Base-by-base conservation (phyloP, 2,888 invertebrate genomes). In the Herminia tarsipennalis region DNA sequence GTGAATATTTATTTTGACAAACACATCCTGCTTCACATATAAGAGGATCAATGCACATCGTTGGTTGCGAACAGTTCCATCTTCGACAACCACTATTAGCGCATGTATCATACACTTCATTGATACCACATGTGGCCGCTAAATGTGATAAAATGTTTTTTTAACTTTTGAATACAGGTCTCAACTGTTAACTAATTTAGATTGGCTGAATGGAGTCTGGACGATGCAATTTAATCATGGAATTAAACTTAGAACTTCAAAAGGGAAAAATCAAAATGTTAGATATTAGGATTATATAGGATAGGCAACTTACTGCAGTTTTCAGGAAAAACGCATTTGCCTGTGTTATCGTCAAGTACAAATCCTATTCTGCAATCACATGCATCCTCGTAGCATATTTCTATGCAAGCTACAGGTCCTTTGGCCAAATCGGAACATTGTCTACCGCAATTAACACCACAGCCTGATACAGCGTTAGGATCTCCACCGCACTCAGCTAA, bases 31-130 rank as follows among this genome's bases (percentile, higher is more conserved):
- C 56, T 10, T 49, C 28, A 43, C 74, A 76, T 10, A 56, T 18
- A 0, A 50, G 16, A 0, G 57, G 53, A 22, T 74, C 60, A 10
- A 70, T 69, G 21, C 78, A 78, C 10, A 73, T 4, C 2, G 21
- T 39, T 9, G 66, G 6, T 16, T 33, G 24, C 1, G 70, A 57
- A 25, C 77, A 78, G 3, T 64, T 62, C 36, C 62, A 50, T 30
- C 50, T 69, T 0, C 56, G 56, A 42, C 78, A 78, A 8, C 75
- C 76, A n/a, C 73, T 69, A 25, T 74, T 75, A 0, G 56, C 56
- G 10, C 77, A 76, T 1, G 39, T 17, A 16, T 52, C 39, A 20
- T 52, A 64, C 2, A 63, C 58, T 56, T 75, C 75, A 29, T 73
- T 50, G 1, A 21, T n/a, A 14, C 42, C 47, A 24, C 71, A 73